Conservation (phyloP, 37 sponge, comb jelly and placozoan genomes). For the Corticium candelabrum region DNA sequence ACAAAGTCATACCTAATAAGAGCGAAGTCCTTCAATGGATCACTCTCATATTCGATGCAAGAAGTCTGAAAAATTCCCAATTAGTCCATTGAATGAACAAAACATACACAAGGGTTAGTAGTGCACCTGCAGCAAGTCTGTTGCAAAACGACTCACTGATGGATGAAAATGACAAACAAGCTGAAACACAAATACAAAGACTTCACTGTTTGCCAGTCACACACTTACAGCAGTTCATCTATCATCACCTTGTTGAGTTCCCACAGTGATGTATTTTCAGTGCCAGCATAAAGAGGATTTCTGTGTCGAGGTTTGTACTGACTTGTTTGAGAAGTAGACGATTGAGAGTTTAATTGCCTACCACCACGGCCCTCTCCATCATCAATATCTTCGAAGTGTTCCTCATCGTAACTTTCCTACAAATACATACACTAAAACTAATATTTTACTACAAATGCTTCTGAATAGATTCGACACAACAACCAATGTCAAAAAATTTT, state of each 20-base stretch:
- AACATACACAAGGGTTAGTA: background rate
- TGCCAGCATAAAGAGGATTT: constrained; percentile 70
- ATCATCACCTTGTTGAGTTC: constrained; percentile 50
- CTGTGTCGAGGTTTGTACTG: constrained; percentile 27
- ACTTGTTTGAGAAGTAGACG: background rate
- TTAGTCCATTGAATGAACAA: background rate
- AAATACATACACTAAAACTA: no score
- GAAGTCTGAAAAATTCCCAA: background rate
- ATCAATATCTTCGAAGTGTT: no score
- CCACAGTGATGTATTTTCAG: constrained; percentile 75
- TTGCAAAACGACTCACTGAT: constrained; percentile 70
- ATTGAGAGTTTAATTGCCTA: no score
- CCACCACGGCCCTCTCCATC: no score
- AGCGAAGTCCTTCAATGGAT: constrained; percentile 91
- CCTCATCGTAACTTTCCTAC: no score
- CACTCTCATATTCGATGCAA: constrained; percentile 56
- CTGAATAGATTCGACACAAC: no score
- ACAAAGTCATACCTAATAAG: constrained; percentile 23
- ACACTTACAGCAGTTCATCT: background rate
- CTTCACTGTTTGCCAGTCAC: no score
- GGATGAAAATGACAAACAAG: constrained; percentile 73
- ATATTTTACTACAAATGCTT: no score
- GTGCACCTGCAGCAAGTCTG: background rate
- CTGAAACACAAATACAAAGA: constrained; percentile 19
- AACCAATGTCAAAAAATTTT: no score